Conservation (phyloP, 2,888 invertebrate species). For the Parthenolecanium corni region DNA sequence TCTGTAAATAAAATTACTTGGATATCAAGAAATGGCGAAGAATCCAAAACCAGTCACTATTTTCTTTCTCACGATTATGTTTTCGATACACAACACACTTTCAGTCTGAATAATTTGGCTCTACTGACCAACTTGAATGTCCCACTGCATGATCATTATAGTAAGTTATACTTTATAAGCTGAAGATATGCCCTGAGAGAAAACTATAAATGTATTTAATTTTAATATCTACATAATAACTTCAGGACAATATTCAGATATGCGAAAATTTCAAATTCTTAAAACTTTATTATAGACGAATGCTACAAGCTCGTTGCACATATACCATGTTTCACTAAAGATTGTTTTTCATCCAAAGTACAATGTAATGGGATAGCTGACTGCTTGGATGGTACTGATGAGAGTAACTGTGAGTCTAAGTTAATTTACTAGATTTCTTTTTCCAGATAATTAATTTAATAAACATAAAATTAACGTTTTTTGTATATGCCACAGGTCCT, state of each 20-base stretch:
- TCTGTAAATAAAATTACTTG: constrained; percentile 36
- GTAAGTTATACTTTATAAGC: background rate
- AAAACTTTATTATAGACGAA: too few species aligned
- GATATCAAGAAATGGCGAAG: constrained; percentile 36
- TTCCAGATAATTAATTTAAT: too few species aligned
- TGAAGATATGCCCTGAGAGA: background rate
- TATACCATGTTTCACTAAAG: too few species aligned
- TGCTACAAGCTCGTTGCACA: too few species aligned
- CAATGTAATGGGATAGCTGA: too few species aligned
- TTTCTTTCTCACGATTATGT: constrained; percentile 42
- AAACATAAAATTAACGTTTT: background rate
- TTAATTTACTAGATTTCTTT: too few species aligned
- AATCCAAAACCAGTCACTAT: constrained; percentile 36
- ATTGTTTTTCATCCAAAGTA: too few species aligned
- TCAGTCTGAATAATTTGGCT: constrained; percentile 33
- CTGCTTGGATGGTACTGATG: too few species aligned
- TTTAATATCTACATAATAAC: background rate
- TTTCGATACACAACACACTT: constrained; percentile 43
- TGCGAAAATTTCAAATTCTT: too few species aligned
- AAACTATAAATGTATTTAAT: background rate
- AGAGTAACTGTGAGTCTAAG: too few species aligned
- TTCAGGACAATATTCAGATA: background rate
- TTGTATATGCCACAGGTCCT: background rate
- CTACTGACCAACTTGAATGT: constrained; percentile 1
- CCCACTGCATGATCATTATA: background rate